Evolutionary conservation across 1,140 invertebrate species (phyloP).

Genomic region (Euura lappo): DNA sequence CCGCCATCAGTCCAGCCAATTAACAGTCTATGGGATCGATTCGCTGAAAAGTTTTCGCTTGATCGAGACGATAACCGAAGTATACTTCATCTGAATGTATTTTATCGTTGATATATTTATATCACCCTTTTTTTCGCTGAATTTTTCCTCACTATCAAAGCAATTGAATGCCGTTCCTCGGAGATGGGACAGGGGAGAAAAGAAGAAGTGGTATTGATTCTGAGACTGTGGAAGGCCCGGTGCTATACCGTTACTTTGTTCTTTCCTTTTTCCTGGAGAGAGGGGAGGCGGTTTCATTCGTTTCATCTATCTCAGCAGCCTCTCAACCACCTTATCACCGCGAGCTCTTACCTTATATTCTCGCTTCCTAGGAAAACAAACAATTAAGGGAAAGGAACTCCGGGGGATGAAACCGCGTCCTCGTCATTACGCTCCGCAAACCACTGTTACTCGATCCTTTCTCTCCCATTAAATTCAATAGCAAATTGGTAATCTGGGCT

Average conservation of each 20-base stretch:
- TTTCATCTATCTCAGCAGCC: constrained; percentile 21
- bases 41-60: too few species aligned
- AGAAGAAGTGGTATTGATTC: neutral
- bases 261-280: constrained; percentile 20
- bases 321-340: neutral
- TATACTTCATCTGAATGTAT: too few species aligned
- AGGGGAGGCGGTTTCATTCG: constrained; percentile 25
- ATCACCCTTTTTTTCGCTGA: too few species aligned
- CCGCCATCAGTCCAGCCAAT: too few species aligned
- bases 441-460: constrained; percentile 29
- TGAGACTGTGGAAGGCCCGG: neutral
- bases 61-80: too few species aligned
- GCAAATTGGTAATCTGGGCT: too few species aligned
- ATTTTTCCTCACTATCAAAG: too few species aligned
- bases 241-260: constrained; percentile 2
- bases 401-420: constrained; percentile 30
- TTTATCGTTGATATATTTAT: too few species aligned
- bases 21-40: too few species aligned
- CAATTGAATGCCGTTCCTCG: neutral
- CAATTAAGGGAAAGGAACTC: constrained; percentile 33
- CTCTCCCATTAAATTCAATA: too few species aligned
- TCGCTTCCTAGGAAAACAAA: constrained; percentile 35
- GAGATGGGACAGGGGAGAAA: neutral
- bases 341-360: constrained; percentile 8
- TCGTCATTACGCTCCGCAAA: constrained; percentile 36